Conservation (phyloP, 2,113 vertebrate species). For the Paratilapia polleni region DNA sequence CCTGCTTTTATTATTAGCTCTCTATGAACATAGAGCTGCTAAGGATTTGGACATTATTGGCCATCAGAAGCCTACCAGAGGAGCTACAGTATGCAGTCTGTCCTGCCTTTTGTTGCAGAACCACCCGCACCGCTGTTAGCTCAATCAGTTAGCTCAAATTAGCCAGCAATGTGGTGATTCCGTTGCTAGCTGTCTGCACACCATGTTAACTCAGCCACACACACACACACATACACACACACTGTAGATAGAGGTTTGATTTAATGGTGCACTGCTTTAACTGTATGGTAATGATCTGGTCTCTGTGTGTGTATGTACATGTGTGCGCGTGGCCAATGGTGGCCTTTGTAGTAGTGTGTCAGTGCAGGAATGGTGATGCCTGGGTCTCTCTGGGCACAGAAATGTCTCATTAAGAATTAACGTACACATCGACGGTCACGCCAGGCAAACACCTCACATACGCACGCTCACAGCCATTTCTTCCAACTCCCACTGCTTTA, state of each 20-base stretch:
- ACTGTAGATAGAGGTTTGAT: conserved; percentile 62
- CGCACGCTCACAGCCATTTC: conserved; percentile 53
- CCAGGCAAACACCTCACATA: conserved; percentile 74
- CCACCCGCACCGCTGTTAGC: conserved; percentile 41
- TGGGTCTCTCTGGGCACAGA: conserved; percentile 81
- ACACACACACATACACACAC: conserved; percentile 15
- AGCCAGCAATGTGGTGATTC: conserved; percentile 41
- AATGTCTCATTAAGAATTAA: conserved; percentile 89
- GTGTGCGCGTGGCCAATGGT: conserved; percentile 28
- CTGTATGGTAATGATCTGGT: conserved; percentile 76
- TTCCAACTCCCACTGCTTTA: conserved; percentile 77
- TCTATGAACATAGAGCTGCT: background rate
- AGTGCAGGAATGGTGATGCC: conserved; percentile 73
- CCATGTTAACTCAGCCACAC: conserved; percentile 19
- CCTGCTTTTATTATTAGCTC: background rate
- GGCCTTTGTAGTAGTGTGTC: conserved; percentile 79
- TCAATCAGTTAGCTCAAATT: conserved; percentile 59
- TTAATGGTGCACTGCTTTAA: conserved; percentile 70
- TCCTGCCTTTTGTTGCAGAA: conserved; percentile 23
- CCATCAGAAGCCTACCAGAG: background rate
- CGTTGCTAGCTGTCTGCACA: conserved; percentile 46
- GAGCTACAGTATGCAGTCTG: background rate
- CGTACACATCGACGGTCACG: conserved; percentile 79
- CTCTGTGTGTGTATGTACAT: conserved; percentile 25
- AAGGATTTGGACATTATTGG: background rate